A percentile compares a stretch with the other conserved stretches of the same genome.
These are phyloP conservation scores for Apis cerana DNA, from an alignment of 1,140 invertebrate genomes.

Conservation along the genomic window DNA sequence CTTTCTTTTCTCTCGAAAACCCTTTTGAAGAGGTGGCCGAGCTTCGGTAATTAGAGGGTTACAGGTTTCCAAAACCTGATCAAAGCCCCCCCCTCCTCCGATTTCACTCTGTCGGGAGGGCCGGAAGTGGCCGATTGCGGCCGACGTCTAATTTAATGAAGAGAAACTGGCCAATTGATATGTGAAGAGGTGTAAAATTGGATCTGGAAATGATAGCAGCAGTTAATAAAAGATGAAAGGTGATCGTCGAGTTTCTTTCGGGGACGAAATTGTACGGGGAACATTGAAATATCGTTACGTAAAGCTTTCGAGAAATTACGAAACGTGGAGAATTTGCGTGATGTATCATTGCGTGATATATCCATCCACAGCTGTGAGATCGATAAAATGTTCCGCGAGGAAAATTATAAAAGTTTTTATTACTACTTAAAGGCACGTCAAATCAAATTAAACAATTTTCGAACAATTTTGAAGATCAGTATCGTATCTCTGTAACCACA, in stretches of 20 bases:
- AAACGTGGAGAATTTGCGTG: too few species aligned
- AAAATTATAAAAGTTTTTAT: too few species aligned
- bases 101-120: neutral
- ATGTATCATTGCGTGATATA: too few species aligned
- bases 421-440: too few species aligned
- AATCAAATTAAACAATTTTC: too few species aligned
- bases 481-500: too few species aligned
- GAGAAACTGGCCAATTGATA: neutral
- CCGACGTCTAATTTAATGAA: neutral
- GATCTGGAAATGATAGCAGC: neutral
- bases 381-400: too few species aligned
- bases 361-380: too few species aligned
- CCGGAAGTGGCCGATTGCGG: neutral
- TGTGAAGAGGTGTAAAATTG: neutral
- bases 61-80: conserved; percentile 2
- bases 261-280: neutral
- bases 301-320: too few species aligned
- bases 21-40: neutral
- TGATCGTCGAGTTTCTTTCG: neutral
- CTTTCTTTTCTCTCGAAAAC: conserved; percentile 7
- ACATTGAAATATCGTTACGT: too few species aligned
- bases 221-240: neutral
- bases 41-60: neutral
- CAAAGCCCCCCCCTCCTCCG: neutral
- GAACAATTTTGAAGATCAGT: too few species aligned